Conservation (phyloP, 2,797 vertebrate genomes). For the Xenops minutus region DNA sequence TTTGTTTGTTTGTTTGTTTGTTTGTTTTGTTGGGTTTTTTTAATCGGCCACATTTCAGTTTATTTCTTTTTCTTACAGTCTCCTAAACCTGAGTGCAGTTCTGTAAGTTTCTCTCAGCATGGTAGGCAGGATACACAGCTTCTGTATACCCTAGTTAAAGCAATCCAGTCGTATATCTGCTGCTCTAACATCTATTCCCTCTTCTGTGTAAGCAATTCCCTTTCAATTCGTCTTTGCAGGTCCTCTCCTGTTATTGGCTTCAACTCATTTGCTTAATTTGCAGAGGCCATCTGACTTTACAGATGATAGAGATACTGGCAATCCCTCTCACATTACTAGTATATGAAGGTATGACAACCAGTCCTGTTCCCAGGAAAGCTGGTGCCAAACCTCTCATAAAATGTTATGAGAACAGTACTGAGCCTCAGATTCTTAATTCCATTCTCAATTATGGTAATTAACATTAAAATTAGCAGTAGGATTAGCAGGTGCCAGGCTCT, state of each 20-base stretch:
- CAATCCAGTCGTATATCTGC: not conserved
- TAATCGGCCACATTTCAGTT: not conserved
- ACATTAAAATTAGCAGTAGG: not conserved
- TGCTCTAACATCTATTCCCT: not conserved
- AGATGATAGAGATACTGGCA: not conserved
- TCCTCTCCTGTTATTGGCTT: not conserved
- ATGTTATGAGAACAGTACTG: not conserved
- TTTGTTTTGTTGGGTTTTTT: not conserved
- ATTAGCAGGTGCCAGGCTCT: not conserved
- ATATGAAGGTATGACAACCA: not conserved
- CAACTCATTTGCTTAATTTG: not conserved
- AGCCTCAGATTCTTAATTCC: not conserved
- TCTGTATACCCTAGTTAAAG: not conserved
- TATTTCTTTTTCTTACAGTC: not conserved
- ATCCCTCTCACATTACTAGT: not conserved
- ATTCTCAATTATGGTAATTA: not conserved
- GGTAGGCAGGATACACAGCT: not conserved
- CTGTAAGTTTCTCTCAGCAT: not conserved
- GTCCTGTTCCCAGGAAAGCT: not conserved
- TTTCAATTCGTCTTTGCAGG: not conserved
- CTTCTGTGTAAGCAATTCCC: not conserved
- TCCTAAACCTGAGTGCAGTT: not conserved
- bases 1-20: no score
- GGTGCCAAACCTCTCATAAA: conserved; percentile 19
- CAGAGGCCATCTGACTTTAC: not conserved